Evolutionary conservation across 2,888 invertebrate genomes (phyloP), one percentile per base, ranked within the genome.

Genomic region (Lydus trimaculatus): DNA sequence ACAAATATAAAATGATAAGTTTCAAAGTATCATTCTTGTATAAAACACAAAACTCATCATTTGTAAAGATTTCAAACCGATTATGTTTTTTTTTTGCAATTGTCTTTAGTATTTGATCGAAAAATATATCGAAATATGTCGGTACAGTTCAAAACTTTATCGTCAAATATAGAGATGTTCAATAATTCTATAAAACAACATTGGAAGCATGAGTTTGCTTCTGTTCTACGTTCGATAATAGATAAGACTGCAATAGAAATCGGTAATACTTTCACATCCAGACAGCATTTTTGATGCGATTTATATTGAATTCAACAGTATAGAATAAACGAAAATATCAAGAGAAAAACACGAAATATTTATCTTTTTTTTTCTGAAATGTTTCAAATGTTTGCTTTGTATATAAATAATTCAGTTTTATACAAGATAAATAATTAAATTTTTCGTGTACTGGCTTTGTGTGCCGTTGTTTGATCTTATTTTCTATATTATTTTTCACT

Each of bases 381-480:
- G 28, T 28, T 28, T 28, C 28, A 39, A 39, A 39, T n/a, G n/a
- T 39, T 39, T n/a, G 0, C 17, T 4, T 43, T 43, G 7, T 17
- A n/a, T 13, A 56, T 56, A 56, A 56, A 56, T 56, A 56, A 56
- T 56, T 56, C 56, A 25, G 9, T 56, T 56, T 25, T 3, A 56
- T 56, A 56, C 25, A 56, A 13, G 56, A 23, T 25, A 56, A 56
- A 56, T 56, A 25, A 56, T 56, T 56, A 9, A 25, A 25, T 25
- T 13, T 25, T 5, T 6, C 56, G 3, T 28, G 2, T 20, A 56
- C 25, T 56, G 20, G 20, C n/a, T 9, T 9, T n/a, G 20, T 7
- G 13, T 23, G 1, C 6, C 3, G 4, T 13, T 6, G 23, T 15
- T 56, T 56, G 20, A 56, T 56, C 20, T 25, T 56, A 9, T 23